Conservation (phyloP, 2,113 vertebrate species). For the Tychaedon coryphoeus region DNA sequence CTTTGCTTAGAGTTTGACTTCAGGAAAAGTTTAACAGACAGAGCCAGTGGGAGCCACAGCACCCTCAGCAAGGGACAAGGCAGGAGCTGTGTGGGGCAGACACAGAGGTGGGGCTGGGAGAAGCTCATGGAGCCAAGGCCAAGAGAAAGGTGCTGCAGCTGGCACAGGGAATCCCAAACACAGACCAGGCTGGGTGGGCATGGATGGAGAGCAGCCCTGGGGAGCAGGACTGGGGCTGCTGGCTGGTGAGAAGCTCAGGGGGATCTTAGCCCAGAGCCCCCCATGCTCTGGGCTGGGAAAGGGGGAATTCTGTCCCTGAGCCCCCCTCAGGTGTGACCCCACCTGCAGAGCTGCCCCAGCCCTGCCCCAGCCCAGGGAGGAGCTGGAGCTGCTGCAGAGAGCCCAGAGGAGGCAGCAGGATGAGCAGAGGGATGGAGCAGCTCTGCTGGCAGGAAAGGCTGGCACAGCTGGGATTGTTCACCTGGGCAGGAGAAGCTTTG, state of each 20-base stretch:
- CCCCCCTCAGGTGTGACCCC: background rate
- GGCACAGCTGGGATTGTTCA: no score
- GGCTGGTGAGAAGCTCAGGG: background rate
- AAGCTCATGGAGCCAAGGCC: background rate
- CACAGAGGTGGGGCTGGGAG: background rate
- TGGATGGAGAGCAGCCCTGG: background rate
- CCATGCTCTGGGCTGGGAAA: background rate
- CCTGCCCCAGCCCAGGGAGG: background rate
- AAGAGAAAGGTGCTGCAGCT: background rate
- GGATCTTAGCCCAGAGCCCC: fast-evolving
- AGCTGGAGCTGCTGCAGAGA: background rate
- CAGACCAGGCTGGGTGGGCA: background rate
- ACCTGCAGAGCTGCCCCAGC: background rate
- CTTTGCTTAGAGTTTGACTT: background rate
- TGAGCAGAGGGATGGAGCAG: no score
- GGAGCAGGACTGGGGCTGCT: fast-evolving
- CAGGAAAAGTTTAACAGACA: background rate
- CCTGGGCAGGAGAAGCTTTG: no score
- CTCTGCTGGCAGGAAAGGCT: no score
- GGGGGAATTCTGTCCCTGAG: background rate
- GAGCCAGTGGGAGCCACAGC: fast-evolving
- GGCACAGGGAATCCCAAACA: background rate
- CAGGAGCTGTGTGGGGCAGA: background rate
- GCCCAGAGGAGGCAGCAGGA: no score
- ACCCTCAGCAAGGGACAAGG: background rate